A percentile compares a stretch with the other conserved stretches of the same genome.
These are phyloP conservation scores for Himalopsyche phryganea DNA, from an alignment of 1,140 invertebrate species.

Conservation along the genomic window DNA sequence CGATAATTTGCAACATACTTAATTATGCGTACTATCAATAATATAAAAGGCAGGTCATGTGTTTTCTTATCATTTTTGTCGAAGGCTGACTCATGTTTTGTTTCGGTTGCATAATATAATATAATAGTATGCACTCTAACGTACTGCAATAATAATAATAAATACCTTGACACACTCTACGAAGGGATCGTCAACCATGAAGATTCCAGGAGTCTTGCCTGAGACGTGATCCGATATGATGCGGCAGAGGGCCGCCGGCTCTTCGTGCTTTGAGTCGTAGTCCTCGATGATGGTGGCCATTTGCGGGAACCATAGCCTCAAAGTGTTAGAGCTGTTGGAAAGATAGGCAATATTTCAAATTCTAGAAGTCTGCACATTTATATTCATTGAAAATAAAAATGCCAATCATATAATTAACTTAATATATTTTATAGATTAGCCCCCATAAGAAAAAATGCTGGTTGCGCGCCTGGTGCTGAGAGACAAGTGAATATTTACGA, in stretches of 20 bases:
- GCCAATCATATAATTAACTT: background rate
- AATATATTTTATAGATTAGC: background rate
- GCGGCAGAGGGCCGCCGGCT: conserved; percentile 20
- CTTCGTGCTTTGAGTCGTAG: conserved; percentile 28
- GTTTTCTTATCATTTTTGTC: too few species aligned
- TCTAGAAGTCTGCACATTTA: background rate
- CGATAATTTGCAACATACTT: too few species aligned
- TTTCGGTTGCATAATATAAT: too few species aligned
- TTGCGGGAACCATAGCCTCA: conserved; percentile 61
- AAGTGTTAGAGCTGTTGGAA: conserved; percentile 45
- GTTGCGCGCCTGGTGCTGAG: background rate
- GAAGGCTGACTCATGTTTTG: too few species aligned
- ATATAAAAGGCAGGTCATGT: too few species aligned
- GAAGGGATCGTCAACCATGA: conserved; percentile 5
- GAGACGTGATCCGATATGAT: conserved; percentile 24
- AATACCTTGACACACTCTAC: conserved; percentile 22
- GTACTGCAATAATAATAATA: background rate
- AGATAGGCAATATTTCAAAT: too few species aligned
- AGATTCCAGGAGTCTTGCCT: conserved; percentile 18
- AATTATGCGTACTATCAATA: too few species aligned
- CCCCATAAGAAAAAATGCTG: background rate
- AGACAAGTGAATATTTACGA: background rate
- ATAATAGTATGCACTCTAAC: too few species aligned
- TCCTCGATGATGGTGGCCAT: conserved; percentile 55
- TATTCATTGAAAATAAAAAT: background rate